Percentiles rank a stretch among this genome's conserved stretches.
Evolutionary conservation across 2,113 vertebrate genomes (phyloP).

Genomic region (Halichoeres trimaculatus): DNA sequence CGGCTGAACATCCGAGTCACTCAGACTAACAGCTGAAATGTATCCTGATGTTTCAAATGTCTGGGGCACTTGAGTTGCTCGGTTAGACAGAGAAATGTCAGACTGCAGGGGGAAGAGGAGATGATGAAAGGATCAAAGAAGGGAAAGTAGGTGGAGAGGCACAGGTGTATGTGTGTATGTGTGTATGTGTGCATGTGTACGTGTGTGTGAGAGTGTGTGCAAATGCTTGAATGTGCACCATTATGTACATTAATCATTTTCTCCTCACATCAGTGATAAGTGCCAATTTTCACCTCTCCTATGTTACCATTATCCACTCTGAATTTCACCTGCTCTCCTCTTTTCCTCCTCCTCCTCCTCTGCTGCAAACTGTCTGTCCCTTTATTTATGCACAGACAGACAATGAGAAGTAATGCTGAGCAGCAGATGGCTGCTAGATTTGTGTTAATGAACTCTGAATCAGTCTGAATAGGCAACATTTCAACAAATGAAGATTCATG

Average conservation of each 20-base stretch:
- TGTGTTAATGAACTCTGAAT: not conserved
- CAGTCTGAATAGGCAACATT: not conserved
- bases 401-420: not conserved
- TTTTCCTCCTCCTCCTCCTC: constrained; percentile 29
- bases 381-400: not conserved
- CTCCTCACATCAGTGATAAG: constrained; percentile 44
- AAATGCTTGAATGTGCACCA: constrained; percentile 13
- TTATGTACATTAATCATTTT: constrained; percentile 61
- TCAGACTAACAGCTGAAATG: constrained; percentile 71
- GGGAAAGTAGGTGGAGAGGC: constrained; percentile 21
- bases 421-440: not conserved
- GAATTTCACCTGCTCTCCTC: constrained; percentile 19
- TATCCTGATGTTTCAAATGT: constrained; percentile 72
- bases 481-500: not conserved
- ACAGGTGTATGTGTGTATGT: constrained; percentile 40
- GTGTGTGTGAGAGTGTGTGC: constrained; percentile 26
- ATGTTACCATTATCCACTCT: constrained; percentile 52
- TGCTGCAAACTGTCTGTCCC: not conserved
- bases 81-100: constrained; percentile 68
- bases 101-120: constrained; percentile 41
- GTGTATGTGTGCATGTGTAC: too few species aligned
- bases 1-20: constrained; percentile 70
- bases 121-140: constrained; percentile 54
- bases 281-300: constrained; percentile 44
- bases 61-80: constrained; percentile 58